A percentile compares a stretch with the other conserved stretches of the same genome.
These are phyloP conservation scores for Neoseiulus cucumeris DNA, from an alignment of 1,140 invertebrate genomes.

Conservation along the genomic window DNA sequence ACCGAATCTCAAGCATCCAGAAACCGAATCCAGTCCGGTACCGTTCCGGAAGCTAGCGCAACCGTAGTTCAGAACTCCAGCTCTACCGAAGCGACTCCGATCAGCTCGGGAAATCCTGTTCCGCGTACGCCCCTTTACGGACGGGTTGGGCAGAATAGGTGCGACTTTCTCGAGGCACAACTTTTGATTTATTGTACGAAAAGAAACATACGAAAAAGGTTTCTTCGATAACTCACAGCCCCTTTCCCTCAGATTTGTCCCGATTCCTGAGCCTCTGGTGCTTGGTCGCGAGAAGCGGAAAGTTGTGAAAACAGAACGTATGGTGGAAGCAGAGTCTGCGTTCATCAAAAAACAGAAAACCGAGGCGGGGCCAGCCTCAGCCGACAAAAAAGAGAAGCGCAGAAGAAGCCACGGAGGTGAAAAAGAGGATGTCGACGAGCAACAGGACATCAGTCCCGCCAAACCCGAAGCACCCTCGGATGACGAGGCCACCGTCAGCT, in stretches of 20 bases:
- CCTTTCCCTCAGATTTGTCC: neutral
- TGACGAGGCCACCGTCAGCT: neutral
- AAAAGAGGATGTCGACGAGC: neutral
- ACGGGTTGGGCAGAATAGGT: constrained; percentile 3
- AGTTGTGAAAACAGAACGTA: neutral
- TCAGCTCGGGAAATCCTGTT: neutral
- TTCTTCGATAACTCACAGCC: neutral
- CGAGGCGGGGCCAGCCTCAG: neutral
- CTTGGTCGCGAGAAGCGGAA: constrained; percentile 9
- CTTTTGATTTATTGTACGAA: no score
- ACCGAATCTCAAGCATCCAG: no score
- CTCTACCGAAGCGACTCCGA: no score
- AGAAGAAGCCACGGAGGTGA: neutral
- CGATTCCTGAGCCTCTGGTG: constrained; percentile 2
- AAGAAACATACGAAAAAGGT: no score
- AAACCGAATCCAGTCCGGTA: no score
- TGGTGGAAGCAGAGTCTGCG: neutral
- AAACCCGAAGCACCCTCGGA: neutral
- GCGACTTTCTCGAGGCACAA: neutral
- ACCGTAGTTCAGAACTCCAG: no score
- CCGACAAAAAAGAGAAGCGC: neutral
- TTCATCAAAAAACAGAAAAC: neutral
- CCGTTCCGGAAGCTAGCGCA: no score
- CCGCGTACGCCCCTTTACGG: neutral
- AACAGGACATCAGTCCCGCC: neutral